Conservation (phyloP, 2,797 vertebrate species). For the Toxotes lorentzi region DNA sequence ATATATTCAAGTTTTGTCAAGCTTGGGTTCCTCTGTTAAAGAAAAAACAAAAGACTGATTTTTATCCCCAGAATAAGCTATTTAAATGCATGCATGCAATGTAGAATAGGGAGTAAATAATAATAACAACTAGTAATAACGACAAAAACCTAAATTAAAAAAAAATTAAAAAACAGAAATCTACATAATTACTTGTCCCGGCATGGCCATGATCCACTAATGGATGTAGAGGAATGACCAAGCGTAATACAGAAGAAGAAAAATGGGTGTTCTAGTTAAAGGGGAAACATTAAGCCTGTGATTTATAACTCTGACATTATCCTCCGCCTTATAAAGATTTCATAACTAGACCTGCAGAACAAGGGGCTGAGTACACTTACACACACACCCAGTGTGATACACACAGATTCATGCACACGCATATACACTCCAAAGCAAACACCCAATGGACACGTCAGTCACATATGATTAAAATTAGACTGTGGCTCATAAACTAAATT, state of each 20-base stretch:
- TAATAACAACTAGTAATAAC: neutral
- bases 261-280: constrained; percentile 34
- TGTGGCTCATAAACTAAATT: neutral
- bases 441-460: neutral
- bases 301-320: constrained; percentile 66
- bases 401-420: constrained; percentile 20
- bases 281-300: constrained; percentile 35
- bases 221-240: constrained; percentile 18
- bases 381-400: neutral
- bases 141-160: neutral
- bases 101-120: neutral
- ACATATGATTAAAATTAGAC: constrained; percentile 15
- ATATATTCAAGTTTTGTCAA: neutral
- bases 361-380: constrained; percentile 22
- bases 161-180: neutral
- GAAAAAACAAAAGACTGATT: neutral
- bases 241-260: constrained; percentile 34
- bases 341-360: constrained; percentile 33
- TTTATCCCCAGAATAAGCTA: accelerated
- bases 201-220: constrained; percentile 1
- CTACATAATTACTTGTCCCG: neutral
- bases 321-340: constrained; percentile 45
- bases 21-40: neutral
- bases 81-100: neutral
- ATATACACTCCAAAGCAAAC: constrained; percentile 14